phyloP scores from a whole-genome alignment of 2,888 invertebrate species.

The Calameuta idolon region DNA sequence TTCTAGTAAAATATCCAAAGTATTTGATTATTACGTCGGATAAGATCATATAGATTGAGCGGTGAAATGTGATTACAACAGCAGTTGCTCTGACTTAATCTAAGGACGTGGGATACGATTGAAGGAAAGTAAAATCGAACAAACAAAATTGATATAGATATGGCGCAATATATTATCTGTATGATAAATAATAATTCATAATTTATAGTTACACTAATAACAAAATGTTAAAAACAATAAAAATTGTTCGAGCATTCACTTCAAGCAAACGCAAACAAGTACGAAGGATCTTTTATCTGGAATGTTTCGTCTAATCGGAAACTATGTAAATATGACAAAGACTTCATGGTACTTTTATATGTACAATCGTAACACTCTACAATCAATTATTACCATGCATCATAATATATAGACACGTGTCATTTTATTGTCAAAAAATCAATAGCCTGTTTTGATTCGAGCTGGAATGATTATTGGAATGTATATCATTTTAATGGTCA shows the following conservation, averaged over 20 bases:
- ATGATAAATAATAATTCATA: constrained; percentile 3
- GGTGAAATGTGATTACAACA: too few relatives aligned
- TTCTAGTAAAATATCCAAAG: neutral
- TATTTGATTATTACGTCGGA: neutral
- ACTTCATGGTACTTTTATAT: neutral
- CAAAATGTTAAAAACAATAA: constrained; percentile 1
- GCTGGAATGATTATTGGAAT: constrained; percentile 7
- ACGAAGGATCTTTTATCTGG: neutral
- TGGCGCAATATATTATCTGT: constrained; percentile 5
- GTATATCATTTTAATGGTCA: neutral
- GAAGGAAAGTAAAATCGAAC: neutral
- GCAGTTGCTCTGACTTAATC: too few relatives aligned
- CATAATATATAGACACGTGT: neutral
- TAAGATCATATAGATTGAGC: neutral
- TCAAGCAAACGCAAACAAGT: neutral
- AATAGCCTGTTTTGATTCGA: neutral
- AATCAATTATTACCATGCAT: neutral
- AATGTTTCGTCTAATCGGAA: neutral
- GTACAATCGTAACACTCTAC: neutral
- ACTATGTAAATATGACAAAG: neutral
- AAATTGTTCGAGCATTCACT: neutral
- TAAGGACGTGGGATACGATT: neutral
- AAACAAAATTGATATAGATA: neutral
- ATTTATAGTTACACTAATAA: neutral
- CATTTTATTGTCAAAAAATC: neutral